Evolutionary conservation across 2,888 invertebrate genomes (phyloP), one percentile per base, ranked within the genome.

Genomic region (Sinohyriopsis cumingii): DNA sequence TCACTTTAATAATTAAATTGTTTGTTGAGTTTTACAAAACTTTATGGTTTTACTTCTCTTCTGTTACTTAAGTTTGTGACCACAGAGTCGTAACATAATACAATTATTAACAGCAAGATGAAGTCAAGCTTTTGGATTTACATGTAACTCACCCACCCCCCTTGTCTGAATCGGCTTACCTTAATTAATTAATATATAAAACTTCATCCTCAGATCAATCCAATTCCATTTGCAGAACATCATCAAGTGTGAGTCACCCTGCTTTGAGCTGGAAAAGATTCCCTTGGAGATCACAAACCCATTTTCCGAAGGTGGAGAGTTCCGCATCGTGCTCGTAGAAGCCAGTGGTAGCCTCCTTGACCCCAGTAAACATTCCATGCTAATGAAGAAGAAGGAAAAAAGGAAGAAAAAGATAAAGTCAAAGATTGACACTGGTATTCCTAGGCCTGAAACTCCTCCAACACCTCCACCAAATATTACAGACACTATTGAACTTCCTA

Each of bases 311-410:
- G 78, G 76, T 19, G 90, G 88, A 19, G 83, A 82, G 33, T 90
- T 90, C 80, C 74, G 82, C 12, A 82, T 90, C 28, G 82, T 86
- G 12, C 78, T 89, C 24, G 84, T 89, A 12, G 89, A 90, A 70
- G 81, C 83, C 53, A 80, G 77, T 65, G 74, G 82, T 55, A 77
- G 81, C 60, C 75, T 78, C n/a, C 73, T 79, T 1, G 80, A 82
- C 24, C 81, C 83, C 25, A 75, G 66, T 62, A 79, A 80, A 61
- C 75, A 72, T 55, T 55, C 77, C 18, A 63, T 72, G 7, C 76
- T 83, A 59, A 69, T 81, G 66, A 84, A 80, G 69, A 74, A 78
- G 6, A 81, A 75, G 54, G 82, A 83, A 65, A 82, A 79, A 70
- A 86, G 81, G 67, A 74, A 74, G 56, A 84, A 81, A 68, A 81